A percentile compares a stretch with the other conserved stretches of the same genome.
Evolutionary conservation across 2,113 vertebrate species (phyloP).

Genomic region (Phalacrocorax aristotelis): DNA sequence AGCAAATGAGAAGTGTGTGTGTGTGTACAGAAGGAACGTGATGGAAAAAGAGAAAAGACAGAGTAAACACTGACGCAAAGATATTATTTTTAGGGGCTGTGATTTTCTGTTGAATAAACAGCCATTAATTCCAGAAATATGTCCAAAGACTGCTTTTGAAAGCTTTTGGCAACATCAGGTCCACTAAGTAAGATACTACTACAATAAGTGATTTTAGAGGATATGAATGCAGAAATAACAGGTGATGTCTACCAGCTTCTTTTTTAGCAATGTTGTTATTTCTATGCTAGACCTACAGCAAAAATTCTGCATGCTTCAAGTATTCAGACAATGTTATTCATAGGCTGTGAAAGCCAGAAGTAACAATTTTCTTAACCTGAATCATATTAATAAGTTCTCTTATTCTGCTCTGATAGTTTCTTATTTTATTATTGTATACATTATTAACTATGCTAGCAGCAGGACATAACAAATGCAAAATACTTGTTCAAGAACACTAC

Average conservation of each 20-base stretch:
- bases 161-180: background rate
- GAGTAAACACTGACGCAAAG: background rate
- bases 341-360: background rate
- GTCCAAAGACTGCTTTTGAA: background rate
- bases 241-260: background rate
- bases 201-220: background rate
- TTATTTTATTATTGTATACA: conserved; percentile 58
- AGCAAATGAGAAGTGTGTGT: background rate
- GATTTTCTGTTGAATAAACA: background rate
- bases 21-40: background rate
- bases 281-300: background rate
- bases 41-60: background rate
- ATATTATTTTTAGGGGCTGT: background rate
- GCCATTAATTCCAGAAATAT: background rate
- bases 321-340: background rate
- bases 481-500: conserved; percentile 51
- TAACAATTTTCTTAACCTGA: conserved; percentile 30
- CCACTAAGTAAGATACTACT: background rate
- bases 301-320: background rate
- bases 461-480: conserved; percentile 66
- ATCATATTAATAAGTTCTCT: conserved; percentile 28
- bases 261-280: background rate
- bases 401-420: conserved; percentile 31
- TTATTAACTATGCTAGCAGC: conserved; percentile 63
- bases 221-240: background rate